phyloP scores from a whole-genome alignment of 2,888 invertebrate genomes.

The Nymphalis c-album region DNA sequence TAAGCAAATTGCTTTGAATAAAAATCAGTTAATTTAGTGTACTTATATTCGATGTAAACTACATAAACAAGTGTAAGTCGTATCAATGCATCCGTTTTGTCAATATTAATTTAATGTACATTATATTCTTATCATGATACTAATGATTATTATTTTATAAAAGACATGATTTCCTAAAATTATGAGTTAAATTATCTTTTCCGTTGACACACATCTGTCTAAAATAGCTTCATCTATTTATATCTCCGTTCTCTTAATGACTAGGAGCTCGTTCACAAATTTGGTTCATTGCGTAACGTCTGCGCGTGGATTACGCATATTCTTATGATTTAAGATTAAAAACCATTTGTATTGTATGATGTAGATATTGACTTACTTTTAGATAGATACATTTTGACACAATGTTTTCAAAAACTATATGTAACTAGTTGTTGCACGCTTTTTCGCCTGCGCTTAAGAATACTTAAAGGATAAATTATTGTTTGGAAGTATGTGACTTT shows the following conservation, averaged over 20 bases:
- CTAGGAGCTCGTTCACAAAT: constrained; percentile 56
- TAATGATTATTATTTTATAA: constrained; percentile 8
- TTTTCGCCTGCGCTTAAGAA: too few species aligned
- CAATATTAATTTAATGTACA: background rate
- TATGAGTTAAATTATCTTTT: constrained; percentile 57
- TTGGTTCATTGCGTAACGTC: constrained; percentile 59
- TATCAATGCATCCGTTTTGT: background rate
- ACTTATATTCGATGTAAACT: too few species aligned
- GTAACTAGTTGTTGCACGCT: too few species aligned
- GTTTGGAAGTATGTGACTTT: too few species aligned
- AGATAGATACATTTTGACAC: too few species aligned
- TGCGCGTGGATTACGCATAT: constrained; percentile 29
- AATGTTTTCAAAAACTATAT: too few species aligned
- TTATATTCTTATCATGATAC: background rate
- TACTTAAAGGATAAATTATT: too few species aligned
- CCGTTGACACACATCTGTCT: constrained; percentile 76
- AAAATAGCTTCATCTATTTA: constrained; percentile 71
- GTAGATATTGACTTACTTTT: too few species aligned
- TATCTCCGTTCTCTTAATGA: constrained; percentile 69
- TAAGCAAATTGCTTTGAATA: too few species aligned
- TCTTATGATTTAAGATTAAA: constrained; percentile 4
- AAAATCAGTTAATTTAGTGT: too few species aligned
- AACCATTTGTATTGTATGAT: too few species aligned
- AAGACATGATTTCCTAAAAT: constrained; percentile 19
- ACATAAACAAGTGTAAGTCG: too few species aligned